Base-by-base conservation (phyloP, 2,888 invertebrate genomes). In the Dryocosmus kuriphilus region DNA sequence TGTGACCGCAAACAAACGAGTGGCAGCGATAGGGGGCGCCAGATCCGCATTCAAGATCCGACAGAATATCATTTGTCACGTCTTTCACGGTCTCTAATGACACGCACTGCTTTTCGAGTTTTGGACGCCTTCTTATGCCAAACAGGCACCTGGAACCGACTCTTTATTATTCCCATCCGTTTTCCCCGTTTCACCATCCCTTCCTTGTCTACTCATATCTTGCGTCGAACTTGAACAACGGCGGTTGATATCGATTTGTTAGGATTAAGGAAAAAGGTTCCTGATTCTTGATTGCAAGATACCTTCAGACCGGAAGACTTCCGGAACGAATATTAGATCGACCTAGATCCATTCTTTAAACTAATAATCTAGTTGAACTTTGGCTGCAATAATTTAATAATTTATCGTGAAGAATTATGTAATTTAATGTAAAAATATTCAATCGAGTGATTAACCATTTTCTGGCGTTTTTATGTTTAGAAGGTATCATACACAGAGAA, bases 1-100 rank as follows among this genome's bases (percentile, higher is more conserved):
- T 90, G 90, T 87, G 90, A 91, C 91, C 91, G 90, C 91, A 91
- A 91, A 91, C 90, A 91, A 91, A 91, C 90, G 90, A 89, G 88
- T 86, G 86, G 88, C 87, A 90, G 85, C 90, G 89, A 91, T 90
- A 91, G 89, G 90, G 90, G 90, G 91, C 90, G 90, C 90, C 90
- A 86, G 86, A 87, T 85, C 85, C 85, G 86, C 86, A 90, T 91
- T 91, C 91, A 90, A 84, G 83, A 84, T 83, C 83, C 86, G 90
- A 91, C 91, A 89, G 90, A 89, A 85, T 88, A 89, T 91, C 91
- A 91, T 91, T 91, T 91, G 91, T 91, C 90, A 91, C 87, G 89
- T 91, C 90, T 89, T 90, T 90, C 89, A 89, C 87, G 86, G 84
- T 86, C 88, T 91, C 90, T 91, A 91, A 91, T 91, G 91, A 91